Base-by-base conservation (phyloP, 2,888 invertebrate species). In the Acleris cristana region DNA sequence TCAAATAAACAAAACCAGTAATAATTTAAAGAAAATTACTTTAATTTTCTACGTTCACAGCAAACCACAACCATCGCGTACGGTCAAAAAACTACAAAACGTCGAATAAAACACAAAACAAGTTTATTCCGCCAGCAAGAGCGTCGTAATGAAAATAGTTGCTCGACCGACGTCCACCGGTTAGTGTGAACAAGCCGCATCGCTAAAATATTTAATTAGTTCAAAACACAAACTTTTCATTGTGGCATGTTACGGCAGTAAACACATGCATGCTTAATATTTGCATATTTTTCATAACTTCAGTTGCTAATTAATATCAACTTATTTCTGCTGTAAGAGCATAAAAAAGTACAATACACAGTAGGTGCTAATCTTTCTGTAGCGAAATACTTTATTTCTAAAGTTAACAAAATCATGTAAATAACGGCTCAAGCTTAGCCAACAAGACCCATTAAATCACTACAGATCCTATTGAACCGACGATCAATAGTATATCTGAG, bases 111-210 rank as follows among this genome's bases (percentile, higher is more conserved):
- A 56, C 56, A 45, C 62, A 58, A 57, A 67, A 67, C 57, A 58
- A 62, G 61, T 66, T 64, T 66, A 53, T 57, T 62, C 56, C 53
- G 66, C 73, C 74, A 74, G 74, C 73, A 74, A 71, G 73, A 64
- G 75, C 76, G 76, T 76, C 74, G 72, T 81, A 85, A 83, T 86
- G 80, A 81, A 82, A 84, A 83, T 84, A 81, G 82, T 83, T 82
- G 72, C 71, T 72, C 63, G 67, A 71, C 71, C 63, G 48, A 48
- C 71, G 69, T 65, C 69, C 69, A 65, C 70, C 56, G 72, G 65
- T 69, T 65, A 71, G 73, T 70, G 68, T 70, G 71, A 72, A 74
- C 70, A 70, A 71, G 60, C 73, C 69, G 64, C 70, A 56, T 53
- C 65, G 58, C 65, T 34, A 67, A 56, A 69, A 64, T 71, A 70